Evolutionary conservation across 2,113 vertebrate species (phyloP), one percentile per base, ranked within the genome.

Genomic region (Lontra canadensis): DNA sequence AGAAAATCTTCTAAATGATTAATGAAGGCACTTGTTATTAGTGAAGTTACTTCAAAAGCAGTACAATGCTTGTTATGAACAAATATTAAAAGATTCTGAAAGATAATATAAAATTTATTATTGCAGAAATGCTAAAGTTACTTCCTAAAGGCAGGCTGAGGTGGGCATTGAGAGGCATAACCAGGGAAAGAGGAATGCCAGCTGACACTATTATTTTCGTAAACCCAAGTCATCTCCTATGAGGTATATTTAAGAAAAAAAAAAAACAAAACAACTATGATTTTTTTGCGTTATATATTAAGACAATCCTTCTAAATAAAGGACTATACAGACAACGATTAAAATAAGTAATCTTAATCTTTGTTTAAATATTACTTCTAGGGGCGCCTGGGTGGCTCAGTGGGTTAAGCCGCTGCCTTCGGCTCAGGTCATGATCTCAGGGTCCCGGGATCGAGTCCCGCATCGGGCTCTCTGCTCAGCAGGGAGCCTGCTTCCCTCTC

Each of bases 71-170:
- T 94, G 9, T 67, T 86, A 92, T 23, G 14, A 96, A 93, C 34
- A 88, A 44, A 91, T 79, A 82, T 92, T 67, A 95, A 79, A 52
- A 96, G 39, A 96, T 78, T 95, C 73, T 79, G 29, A 96, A 94
- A 67, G 65, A 23, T 17, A 96, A 69, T 25, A 86, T 82, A 83
- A 87, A 88, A 39, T 87, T 65, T 67, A 90, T 42, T 65, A 61
- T 34, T 82, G 13, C 12, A 86, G 26, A 92, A 71, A 9, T 47
- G 26, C 39, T 92, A 10, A 90, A 76, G 29, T 59, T 80, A 88
- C 26, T 96, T 97, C 39, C 81, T 90, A 88, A 65, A 84, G n/a
- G 73, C 31, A 92, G 21, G 76, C 12, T 42, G 31, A 63, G 26
- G 31, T 71, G 36, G 89, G 39, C 18, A 18, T 90, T 96, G 31